A percentile compares a stretch with the other conserved stretches of the same genome.
phyloP scores from a whole-genome alignment of 2,797 vertebrate species.

The Betta splendens region DNA sequence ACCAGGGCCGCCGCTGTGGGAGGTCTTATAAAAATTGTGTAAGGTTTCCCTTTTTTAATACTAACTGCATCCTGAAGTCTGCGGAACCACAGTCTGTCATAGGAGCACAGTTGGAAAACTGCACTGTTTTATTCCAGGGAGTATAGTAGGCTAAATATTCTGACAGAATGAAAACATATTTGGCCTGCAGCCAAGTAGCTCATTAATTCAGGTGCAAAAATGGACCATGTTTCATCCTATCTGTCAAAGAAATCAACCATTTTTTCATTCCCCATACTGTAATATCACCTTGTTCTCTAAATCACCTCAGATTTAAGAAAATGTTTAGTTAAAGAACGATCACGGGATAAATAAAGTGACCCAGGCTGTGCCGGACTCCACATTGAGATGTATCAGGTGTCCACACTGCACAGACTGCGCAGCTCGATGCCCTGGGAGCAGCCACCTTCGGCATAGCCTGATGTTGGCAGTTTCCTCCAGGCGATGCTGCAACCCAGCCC shows the following conservation, averaged over 20 bases:
- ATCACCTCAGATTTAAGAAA: background rate
- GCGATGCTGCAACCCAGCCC: constrained; percentile 40
- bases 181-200: constrained; percentile 29
- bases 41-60: constrained; percentile 20
- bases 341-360: background rate
- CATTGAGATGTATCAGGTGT: constrained; percentile 36
- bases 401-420: constrained; percentile 13
- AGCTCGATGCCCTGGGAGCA: constrained; percentile 17
- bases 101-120: constrained; percentile 20
- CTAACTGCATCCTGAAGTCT: constrained; percentile 1
- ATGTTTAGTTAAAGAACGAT: constrained; percentile 3
- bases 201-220: constrained; percentile 28
- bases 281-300: background rate
- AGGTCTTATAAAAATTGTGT: constrained; percentile 8
- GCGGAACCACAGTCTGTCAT: constrained; percentile 14
- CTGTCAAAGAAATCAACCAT: constrained; percentile 25
- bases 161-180: constrained; percentile 32
- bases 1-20: constrained; percentile 6
- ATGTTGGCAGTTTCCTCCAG: constrained; percentile 50
- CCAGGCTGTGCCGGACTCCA: background rate
- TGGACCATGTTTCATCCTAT: constrained; percentile 17
- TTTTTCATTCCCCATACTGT: constrained; percentile 10
- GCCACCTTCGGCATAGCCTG: constrained; percentile 35
- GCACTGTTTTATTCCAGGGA: constrained; percentile 7
- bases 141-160: constrained; percentile 6